Evolutionary conservation across 2,113 vertebrate species (phyloP).

Genomic region (Trinectes maculatus): DNA sequence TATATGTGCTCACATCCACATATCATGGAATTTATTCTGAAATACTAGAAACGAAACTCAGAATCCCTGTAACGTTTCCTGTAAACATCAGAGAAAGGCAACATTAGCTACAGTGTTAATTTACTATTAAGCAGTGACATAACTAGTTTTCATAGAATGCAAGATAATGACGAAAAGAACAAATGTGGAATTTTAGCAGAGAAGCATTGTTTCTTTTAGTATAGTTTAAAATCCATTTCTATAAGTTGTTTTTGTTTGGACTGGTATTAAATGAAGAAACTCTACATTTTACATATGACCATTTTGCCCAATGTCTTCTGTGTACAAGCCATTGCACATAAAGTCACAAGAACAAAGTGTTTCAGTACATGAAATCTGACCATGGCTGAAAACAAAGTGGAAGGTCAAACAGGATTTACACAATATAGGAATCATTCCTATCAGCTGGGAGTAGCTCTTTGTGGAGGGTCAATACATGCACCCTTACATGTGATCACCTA

Average conservation of each 20-base stretch:
- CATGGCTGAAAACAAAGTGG: too few relatives aligned
- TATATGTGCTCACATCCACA: constrained; percentile 49
- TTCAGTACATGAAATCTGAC: neutral
- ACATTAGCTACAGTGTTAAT: neutral
- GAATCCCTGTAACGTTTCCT: constrained; percentile 14
- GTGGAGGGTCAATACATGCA: neutral
- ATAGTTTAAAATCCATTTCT: too few relatives aligned
- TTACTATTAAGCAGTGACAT: neutral
- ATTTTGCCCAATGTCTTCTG: neutral
- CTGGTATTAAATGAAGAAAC: too few relatives aligned
- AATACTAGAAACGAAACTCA: constrained; percentile 1
- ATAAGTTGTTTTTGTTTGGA: too few relatives aligned
- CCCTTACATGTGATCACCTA: neutral
- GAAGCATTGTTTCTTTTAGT: too few relatives aligned
- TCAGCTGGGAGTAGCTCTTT: neutral
- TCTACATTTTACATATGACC: too few relatives aligned
- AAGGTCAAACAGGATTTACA: too few relatives aligned
- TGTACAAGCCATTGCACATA: neutral
- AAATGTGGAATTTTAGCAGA: neutral
- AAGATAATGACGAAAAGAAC: neutral
- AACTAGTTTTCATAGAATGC: neutral
- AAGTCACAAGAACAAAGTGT: too few relatives aligned
- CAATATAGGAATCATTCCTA: neutral
- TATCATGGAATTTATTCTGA: constrained; percentile 22
- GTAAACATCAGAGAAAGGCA: constrained; percentile 22